phyloP scores from a whole-genome alignment of 2,113 vertebrate species.

The Gymnogyps californianus region DNA sequence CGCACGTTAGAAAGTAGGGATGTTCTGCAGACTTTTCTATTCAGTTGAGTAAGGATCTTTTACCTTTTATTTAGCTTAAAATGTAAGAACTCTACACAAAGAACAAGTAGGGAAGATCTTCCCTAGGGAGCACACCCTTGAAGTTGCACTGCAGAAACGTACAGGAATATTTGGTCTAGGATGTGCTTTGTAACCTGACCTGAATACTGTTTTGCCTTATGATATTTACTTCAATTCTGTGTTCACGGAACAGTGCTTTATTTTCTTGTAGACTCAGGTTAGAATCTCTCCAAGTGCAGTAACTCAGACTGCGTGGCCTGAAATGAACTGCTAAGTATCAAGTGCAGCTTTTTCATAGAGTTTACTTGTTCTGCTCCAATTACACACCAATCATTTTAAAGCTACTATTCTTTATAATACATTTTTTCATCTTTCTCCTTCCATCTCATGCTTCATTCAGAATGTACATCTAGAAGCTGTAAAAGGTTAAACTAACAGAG shows the following conservation, averaged over 20 bases:
- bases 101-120: neutral
- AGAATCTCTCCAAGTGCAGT: neutral
- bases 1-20: neutral
- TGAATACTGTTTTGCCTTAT: neutral
- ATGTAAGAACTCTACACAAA: neutral
- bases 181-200: neutral
- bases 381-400: slow-evolving; percentile 4
- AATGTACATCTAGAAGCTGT: neutral
- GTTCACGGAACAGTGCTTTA: neutral
- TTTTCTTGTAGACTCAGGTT: neutral
- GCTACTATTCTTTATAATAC: neutral
- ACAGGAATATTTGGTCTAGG: neutral
- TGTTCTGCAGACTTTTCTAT: neutral
- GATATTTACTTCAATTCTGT: neutral
- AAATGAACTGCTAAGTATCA: neutral
- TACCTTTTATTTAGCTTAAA: neutral
- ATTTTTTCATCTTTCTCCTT: neutral
- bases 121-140: neutral
- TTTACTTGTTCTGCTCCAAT: slow-evolving; percentile 25
- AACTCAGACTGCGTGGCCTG: neutral
- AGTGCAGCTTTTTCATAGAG: neutral
- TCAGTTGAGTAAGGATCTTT: neutral
- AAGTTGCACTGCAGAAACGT: neutral
- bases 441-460: neutral
- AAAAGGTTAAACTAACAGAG: slow-evolving; percentile 6